These are phyloP conservation scores for Anarrhichthys ocellatus DNA, from an alignment of 2,113 vertebrate species.

Conservation along the genomic window DNA sequence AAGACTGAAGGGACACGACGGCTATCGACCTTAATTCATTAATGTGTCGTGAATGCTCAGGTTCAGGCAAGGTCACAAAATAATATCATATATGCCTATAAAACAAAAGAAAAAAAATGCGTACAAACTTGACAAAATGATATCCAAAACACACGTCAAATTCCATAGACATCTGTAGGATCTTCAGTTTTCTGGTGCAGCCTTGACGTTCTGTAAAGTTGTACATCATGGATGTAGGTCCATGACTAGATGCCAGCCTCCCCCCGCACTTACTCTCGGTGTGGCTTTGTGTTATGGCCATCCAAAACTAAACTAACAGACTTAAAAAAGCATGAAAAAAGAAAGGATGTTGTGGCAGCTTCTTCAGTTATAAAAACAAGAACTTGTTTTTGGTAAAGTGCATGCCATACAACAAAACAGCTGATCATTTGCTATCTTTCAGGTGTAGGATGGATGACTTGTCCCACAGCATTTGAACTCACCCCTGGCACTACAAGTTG, in stretches of 20 bases:
- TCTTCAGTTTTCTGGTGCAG: not conserved
- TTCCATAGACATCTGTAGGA: not conserved
- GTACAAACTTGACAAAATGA: too few species aligned
- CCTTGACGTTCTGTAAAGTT: not conserved
- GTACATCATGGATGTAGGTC: too few species aligned
- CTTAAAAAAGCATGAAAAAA: not conserved
- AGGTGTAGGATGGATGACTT: not conserved
- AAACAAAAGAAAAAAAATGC: too few species aligned
- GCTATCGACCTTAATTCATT: too few species aligned
- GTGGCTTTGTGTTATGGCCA: not conserved
- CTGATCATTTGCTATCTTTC: not conserved
- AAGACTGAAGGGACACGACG: too few species aligned
- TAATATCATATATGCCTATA: too few species aligned
- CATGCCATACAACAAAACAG: not conserved
- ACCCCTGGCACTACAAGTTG: not conserved
- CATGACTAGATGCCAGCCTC: not conserved
- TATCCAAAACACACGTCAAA: too few species aligned
- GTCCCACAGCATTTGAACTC: not conserved
- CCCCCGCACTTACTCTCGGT: not conserved
- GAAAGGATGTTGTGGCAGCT: too few species aligned
- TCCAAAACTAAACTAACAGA: not conserved
- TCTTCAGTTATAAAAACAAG: too few species aligned
- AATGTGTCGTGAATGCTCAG: too few species aligned
- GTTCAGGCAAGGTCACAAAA: too few species aligned
- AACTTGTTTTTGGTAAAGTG: not conserved